Percentiles rank a stretch among this genome's conserved stretches.
Conservation (phyloP, 2,113 vertebrate species). For the Castor canadensis region DNA sequence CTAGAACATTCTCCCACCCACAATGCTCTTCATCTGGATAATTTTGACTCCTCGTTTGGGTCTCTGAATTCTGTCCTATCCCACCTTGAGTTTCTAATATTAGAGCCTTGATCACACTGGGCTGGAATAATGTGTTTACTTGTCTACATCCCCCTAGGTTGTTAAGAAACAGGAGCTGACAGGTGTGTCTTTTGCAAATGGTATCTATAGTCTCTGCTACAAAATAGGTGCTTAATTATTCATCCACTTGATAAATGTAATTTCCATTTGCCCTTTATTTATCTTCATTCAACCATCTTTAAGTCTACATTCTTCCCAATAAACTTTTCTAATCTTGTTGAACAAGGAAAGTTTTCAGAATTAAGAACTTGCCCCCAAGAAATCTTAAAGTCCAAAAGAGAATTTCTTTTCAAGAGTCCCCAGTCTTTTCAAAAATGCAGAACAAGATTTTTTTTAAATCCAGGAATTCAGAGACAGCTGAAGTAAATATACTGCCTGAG, state of each 20-base stretch:
- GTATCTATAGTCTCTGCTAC: neutral
- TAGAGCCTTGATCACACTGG: neutral
- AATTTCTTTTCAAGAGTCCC: conserved; percentile 15
- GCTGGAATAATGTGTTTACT: neutral
- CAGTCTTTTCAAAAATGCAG: conserved; percentile 35
- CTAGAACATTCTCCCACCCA: neutral
- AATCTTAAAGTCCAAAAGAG: neutral
- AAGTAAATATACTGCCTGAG: conserved; percentile 63
- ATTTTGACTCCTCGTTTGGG: neutral
- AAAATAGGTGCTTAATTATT: neutral
- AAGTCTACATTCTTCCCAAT: neutral
- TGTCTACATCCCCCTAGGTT: neutral
- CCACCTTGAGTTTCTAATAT: neutral
- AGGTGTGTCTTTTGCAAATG: neutral
- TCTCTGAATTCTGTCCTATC: neutral
- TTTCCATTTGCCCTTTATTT: neutral
- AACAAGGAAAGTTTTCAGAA: conserved; percentile 7
- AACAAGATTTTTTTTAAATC: conserved; percentile 18
- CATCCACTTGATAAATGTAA: neutral
- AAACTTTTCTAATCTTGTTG: conserved; percentile 4
- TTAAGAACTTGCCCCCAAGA: neutral
- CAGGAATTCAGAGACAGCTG: conserved; percentile 67
- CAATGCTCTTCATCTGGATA: neutral
- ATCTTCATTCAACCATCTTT: neutral
- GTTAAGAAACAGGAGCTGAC: neutral